Conservation (phyloP, 2,113 vertebrate species). For the Cebus imitator region DNA sequence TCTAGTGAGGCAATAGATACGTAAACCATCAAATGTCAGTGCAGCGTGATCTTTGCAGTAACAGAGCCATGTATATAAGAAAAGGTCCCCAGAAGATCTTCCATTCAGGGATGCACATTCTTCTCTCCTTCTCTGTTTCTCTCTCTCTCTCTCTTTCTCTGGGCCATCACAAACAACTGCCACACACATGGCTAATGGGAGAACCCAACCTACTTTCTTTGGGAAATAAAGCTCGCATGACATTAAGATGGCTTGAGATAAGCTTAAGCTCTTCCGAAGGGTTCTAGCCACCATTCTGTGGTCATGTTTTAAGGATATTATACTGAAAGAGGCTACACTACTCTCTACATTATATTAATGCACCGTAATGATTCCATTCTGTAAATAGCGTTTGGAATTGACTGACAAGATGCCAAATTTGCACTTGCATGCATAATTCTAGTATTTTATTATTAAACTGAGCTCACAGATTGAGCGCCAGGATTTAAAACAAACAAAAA, state of each 20-base stretch:
- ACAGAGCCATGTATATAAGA: not conserved
- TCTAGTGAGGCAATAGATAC: not conserved
- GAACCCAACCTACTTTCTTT: not conserved
- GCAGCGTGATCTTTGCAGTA: not conserved
- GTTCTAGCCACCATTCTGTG: not conserved
- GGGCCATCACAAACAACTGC: not conserved
- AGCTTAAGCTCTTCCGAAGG: not conserved
- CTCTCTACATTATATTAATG: conserved; percentile 67
- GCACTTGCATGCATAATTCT: conserved; percentile 73
- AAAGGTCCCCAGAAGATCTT: not conserved
- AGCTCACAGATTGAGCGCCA: conserved; percentile 64
- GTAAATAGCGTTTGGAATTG: conserved; percentile 66
- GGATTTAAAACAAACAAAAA: conserved; percentile 79
- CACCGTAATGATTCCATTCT: conserved; percentile 68
- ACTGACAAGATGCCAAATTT: conserved; percentile 75
- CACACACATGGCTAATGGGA: not conserved
- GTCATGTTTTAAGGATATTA: not conserved
- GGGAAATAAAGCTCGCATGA: not conserved
- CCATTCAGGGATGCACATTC: not conserved
- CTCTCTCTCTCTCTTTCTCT: not conserved
- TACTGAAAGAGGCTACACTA: not conserved
- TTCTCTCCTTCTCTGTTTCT: too few relatives aligned
- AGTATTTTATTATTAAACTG: conserved; percentile 75
- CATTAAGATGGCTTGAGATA: not conserved
- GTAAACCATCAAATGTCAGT: not conserved